phyloP scores from a whole-genome alignment of 1,140 invertebrate genomes.

The Bombus haemorrhoidalis region DNA sequence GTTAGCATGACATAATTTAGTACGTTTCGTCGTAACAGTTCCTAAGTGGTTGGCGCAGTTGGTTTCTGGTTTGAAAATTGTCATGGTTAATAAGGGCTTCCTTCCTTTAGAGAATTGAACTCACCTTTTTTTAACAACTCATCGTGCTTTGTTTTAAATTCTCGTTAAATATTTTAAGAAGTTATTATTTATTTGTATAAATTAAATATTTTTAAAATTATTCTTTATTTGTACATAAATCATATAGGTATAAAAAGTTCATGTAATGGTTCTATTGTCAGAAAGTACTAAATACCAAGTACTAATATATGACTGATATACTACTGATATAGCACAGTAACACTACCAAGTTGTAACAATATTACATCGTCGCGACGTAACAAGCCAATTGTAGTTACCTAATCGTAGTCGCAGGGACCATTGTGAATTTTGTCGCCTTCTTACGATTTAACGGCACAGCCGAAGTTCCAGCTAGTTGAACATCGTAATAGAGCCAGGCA shows the following conservation, averaged over 20 bases:
- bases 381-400: background rate
- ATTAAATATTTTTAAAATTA: background rate
- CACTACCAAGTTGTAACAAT: background rate
- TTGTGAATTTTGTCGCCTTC: conserved; percentile 71
- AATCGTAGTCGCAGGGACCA: conserved; percentile 13
- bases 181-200: background rate
- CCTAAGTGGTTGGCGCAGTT: conserved; percentile 16
- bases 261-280: background rate
- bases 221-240: too few relatives aligned
- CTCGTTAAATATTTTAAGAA: background rate
- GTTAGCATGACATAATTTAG: conserved; percentile 70
- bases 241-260: too few relatives aligned
- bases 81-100: background rate
- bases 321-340: background rate
- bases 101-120: background rate
- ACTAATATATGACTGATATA: background rate
- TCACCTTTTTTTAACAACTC: too few relatives aligned
- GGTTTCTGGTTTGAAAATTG: background rate
- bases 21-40: conserved; percentile 58
- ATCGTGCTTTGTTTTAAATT: too few relatives aligned
- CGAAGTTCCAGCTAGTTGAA: conserved; percentile 76
- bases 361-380: background rate
- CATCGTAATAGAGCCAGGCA: conserved; percentile 72
- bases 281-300: background rate
- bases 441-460: conserved; percentile 75